A percentile compares a stretch with the other conserved stretches of the same genome.
phyloP scores from a whole-genome alignment of 2,888 invertebrate genomes.

The Drosophila mulleri region DNA sequence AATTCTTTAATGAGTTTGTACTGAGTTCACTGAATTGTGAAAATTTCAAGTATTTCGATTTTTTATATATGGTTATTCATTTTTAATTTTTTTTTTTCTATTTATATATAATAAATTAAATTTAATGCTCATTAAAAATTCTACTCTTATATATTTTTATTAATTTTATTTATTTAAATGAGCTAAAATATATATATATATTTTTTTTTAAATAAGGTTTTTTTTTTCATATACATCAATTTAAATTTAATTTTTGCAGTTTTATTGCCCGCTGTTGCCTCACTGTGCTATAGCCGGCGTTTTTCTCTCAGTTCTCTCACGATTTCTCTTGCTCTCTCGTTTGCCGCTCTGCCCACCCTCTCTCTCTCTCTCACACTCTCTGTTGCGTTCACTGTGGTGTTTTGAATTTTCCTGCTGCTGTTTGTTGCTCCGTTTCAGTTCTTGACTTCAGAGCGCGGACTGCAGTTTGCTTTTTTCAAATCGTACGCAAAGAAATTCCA shows the following conservation, averaged over 20 bases:
- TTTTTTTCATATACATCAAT: not conserved
- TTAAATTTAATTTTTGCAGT: not conserved
- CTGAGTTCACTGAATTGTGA: not conserved
- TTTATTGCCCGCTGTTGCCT: not conserved
- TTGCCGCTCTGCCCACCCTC: constrained; percentile 1
- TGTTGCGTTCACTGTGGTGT: constrained; percentile 17
- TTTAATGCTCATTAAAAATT: not conserved
- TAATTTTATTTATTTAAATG: not conserved
- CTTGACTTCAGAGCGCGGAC: constrained; percentile 50
- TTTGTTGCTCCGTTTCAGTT: constrained; percentile 56
- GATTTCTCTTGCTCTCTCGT: not conserved
- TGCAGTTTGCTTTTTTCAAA: constrained; percentile 51
- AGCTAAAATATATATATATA: too few relatives aligned
- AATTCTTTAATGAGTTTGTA: not conserved
- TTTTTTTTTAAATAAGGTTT: too few relatives aligned
- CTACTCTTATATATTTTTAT: too few relatives aligned
- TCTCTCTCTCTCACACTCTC: not conserved
- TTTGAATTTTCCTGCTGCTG: constrained; percentile 54
- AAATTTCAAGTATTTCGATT: too few relatives aligned
- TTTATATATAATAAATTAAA: not conserved
- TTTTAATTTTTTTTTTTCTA: not conserved
- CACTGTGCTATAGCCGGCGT: constrained; percentile 55
- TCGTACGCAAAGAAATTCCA: constrained; percentile 30
- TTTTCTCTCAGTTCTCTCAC: constrained; percentile 19
- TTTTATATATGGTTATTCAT: not conserved